Percentiles rank a stretch among this genome's conserved stretches.
Evolutionary conservation across 2,113 vertebrate genomes (phyloP).

Genomic region (Halichoerus grypus): DNA sequence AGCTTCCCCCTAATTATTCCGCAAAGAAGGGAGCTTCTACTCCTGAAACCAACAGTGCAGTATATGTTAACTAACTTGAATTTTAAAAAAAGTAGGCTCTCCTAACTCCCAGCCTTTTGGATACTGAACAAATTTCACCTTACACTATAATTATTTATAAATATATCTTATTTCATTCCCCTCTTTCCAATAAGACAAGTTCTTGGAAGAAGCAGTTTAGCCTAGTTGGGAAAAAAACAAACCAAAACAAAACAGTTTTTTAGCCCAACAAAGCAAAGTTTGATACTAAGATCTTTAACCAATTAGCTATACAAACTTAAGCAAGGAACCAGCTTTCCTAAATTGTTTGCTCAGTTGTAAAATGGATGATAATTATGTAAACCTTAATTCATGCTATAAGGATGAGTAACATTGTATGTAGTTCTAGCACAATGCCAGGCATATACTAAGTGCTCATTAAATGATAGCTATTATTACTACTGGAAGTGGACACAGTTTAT

Average conservation of each 20-base stretch:
- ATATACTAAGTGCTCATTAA: constrained; percentile 38
- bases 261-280: background rate
- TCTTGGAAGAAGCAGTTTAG: background rate
- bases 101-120: background rate
- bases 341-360: constrained; percentile 34
- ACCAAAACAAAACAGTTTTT: background rate
- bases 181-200: background rate
- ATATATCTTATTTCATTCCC: background rate
- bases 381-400: background rate
- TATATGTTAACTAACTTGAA: background rate
- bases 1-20: background rate
- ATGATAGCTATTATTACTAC: background rate
- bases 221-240: background rate
- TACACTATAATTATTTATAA: background rate
- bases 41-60: background rate
- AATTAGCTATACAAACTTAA: background rate
- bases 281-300: background rate
- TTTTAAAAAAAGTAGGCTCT: background rate
- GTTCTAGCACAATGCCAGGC: background rate
- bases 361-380: background rate
- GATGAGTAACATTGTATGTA: background rate
- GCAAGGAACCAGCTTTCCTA: background rate
- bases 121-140: constrained; percentile 40
- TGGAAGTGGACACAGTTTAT: background rate
- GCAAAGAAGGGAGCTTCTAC: background rate